These are phyloP conservation scores for Pterocles gutturalis DNA, from an alignment of 2,113 vertebrate genomes.

Conservation along the genomic window DNA sequence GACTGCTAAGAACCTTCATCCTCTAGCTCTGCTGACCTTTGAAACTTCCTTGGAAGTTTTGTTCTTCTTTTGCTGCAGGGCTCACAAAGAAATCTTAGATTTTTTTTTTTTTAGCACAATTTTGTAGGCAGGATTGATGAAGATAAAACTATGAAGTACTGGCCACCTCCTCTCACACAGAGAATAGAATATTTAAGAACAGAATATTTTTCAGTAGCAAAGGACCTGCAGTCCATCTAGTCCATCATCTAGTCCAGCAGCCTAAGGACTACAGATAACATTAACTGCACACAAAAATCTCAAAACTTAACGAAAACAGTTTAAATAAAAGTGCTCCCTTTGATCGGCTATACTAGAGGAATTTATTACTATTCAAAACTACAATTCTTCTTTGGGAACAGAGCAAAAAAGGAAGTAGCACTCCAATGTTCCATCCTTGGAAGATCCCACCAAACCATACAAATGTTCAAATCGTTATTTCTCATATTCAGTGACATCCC, in stretches of 20 bases:
- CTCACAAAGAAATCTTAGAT: not conserved
- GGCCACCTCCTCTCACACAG: not conserved
- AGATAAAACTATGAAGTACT: not conserved
- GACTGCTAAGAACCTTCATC: not conserved
- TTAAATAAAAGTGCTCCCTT: not conserved
- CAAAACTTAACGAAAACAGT: not conserved
- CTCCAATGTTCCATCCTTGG: not conserved
- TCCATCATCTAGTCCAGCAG: not conserved
- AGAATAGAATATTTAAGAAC: not conserved
- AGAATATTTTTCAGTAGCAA: not conserved
- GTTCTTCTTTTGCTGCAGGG: not conserved
- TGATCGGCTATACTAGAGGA: not conserved
- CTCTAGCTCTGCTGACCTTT: not conserved
- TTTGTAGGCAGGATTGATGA: not conserved
- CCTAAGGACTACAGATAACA: not conserved
- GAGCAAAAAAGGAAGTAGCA: not conserved
- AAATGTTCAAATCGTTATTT: not conserved
- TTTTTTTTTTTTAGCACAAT: not conserved
- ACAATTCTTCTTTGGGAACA: not conserved
- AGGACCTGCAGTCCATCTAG: not conserved
- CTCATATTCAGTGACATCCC: not conserved
- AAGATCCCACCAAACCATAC: fast-evolving
- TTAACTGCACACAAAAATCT: not conserved
- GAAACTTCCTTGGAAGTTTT: not conserved
- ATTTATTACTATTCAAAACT: not conserved